Percentiles rank a stretch among this genome's conserved stretches.
phyloP scores from a whole-genome alignment of 2,888 invertebrate genomes.

The Hermaeophaga mercurialis region DNA sequence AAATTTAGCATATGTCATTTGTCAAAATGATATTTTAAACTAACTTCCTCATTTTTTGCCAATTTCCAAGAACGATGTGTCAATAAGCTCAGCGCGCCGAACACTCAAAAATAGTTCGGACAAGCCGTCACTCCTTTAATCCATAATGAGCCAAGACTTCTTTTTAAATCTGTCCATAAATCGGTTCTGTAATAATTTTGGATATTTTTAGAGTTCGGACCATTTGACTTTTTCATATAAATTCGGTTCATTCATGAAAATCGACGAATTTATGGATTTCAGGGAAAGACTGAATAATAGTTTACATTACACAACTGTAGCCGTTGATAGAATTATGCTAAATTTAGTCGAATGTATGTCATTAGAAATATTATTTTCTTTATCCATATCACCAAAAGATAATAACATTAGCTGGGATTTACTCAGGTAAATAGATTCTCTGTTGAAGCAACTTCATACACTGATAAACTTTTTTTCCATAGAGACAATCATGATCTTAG shows the following conservation, averaged over 20 bases:
- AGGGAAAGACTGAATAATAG: constrained; percentile 81
- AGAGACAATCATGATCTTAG: constrained; percentile 80
- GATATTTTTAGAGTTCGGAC: constrained; percentile 75
- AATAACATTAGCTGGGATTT: constrained; percentile 66
- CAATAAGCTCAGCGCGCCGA: no score
- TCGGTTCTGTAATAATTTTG: constrained; percentile 7
- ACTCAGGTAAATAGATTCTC: constrained; percentile 51
- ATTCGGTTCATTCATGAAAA: constrained; percentile 91
- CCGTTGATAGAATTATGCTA: constrained; percentile 71
- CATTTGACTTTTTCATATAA: constrained; percentile 92
- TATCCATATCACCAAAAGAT: constrained; percentile 66
- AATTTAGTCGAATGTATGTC: constrained; percentile 66
- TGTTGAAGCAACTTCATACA: not conserved
- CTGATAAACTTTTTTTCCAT: constrained; percentile 19
- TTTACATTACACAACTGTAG: constrained; percentile 72
- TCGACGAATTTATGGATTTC: constrained; percentile 88
- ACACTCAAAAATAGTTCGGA: no score
- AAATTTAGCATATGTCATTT: no score
- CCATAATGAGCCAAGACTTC: no score
- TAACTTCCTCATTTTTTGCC: no score
- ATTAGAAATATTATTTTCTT: constrained; percentile 61
- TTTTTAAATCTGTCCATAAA: no score
- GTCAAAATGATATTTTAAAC: no score
- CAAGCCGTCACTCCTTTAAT: no score
- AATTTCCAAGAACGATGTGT: no score